phyloP scores from a whole-genome alignment of 2,797 vertebrate species.

The Sternarchorhynchus goeldii region DNA sequence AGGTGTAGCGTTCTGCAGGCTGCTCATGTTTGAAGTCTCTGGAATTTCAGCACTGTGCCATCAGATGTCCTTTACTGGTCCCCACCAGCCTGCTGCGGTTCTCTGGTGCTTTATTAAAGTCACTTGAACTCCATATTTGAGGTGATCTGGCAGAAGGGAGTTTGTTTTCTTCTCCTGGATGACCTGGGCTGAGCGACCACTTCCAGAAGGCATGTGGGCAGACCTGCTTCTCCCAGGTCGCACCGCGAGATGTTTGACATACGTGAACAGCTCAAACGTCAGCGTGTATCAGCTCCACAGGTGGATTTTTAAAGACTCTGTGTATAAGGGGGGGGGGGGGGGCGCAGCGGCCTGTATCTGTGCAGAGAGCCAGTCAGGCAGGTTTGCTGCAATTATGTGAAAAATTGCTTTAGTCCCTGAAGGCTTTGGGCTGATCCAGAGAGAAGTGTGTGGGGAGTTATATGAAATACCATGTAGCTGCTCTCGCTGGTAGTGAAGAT shows the following conservation, averaged over 20 bases:
- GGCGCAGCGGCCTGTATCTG: conserved; percentile 60
- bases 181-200: not conserved
- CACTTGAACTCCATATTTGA: not conserved
- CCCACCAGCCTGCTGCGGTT: not conserved
- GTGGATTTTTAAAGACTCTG: conserved; percentile 45
- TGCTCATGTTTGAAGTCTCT: not conserved
- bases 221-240: conserved; percentile 15
- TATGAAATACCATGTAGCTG: conserved; percentile 55
- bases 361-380: conserved; percentile 74
- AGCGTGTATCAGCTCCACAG: not conserved
- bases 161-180: not conserved
- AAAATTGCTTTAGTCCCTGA: conserved; percentile 73
- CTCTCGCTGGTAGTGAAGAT: conserved; percentile 31
- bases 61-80: not conserved
- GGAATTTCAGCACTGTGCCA: not conserved
- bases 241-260: not conserved
- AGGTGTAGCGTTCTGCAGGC: not conserved
- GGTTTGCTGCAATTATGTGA: conserved; percentile 79
- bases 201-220: not conserved
- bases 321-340: conserved; percentile 57
- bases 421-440: conserved; percentile 68
- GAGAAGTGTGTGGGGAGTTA: conserved; percentile 34
- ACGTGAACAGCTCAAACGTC: conserved; percentile 13
- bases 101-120: not conserved
- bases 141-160: not conserved